A percentile compares a stretch with the other conserved stretches of the same genome.
These are phyloP conservation scores for Lithophane semibrunnea DNA, from an alignment of 2,888 invertebrate genomes.

Conservation along the genomic window DNA sequence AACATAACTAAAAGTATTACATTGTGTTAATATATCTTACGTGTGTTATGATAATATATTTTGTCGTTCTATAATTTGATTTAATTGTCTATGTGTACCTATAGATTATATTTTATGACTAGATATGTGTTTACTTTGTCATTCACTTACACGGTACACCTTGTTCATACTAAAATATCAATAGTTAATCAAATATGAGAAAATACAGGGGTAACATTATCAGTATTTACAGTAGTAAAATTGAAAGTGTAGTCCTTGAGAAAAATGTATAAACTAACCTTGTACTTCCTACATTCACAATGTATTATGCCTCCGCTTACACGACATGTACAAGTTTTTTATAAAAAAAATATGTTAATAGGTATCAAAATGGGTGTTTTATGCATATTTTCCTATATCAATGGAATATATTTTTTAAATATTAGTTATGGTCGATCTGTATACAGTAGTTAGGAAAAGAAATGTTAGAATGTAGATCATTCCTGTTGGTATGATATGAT, in stretches of 20 bases:
- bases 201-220: conserved; percentile 46
- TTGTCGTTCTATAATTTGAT: conserved; percentile 20
- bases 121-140: conserved; percentile 16
- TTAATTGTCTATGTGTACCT: conserved; percentile 15
- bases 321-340: conserved; percentile 68
- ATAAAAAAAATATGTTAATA: conserved; percentile 68
- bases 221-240: conserved; percentile 55
- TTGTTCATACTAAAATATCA: conserved; percentile 36
- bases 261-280: conserved; percentile 19
- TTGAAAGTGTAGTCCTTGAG: conserved; percentile 46
- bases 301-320: conserved; percentile 76
- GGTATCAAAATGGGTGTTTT: conserved; percentile 73
- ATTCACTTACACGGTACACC: conserved; percentile 18
- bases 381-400: conserved; percentile 80
- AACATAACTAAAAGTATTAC: conserved; percentile 49
- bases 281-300: conserved; percentile 48
- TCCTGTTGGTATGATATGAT: conserved; percentile 57
- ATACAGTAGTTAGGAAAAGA: conserved; percentile 82
- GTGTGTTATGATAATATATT: conserved; percentile 38
- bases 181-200: conserved; percentile 38
- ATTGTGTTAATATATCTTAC: conserved; percentile 3
- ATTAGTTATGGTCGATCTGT: conserved; percentile 74
- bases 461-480: conserved; percentile 69
- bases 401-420: conserved; percentile 87
- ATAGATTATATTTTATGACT: conserved; percentile 34